Evolutionary conservation across 2,888 invertebrate species (phyloP).

Genomic region (Archips crataeganus): DNA sequence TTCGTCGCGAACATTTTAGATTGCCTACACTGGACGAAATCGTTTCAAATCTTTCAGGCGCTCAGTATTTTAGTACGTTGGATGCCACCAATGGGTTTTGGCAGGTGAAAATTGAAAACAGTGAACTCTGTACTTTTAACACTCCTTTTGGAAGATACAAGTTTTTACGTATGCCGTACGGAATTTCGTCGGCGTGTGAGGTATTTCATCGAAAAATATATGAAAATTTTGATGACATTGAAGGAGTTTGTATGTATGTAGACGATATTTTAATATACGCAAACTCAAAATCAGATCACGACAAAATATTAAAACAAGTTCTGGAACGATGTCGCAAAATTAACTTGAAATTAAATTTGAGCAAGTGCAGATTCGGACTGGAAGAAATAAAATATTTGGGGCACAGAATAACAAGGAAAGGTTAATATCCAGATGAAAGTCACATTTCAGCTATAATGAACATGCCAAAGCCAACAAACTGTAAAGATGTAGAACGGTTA

Average conservation of each 20-base stretch:
- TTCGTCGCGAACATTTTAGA: slow-evolving; percentile 42
- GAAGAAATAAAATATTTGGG: too few relatives aligned
- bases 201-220: too few relatives aligned
- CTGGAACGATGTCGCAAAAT: slow-evolving; percentile 29
- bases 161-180: too few relatives aligned
- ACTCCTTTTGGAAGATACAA: too few relatives aligned
- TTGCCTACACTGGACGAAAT: slow-evolving; percentile 43
- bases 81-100: slow-evolving; percentile 32
- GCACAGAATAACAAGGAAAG: too few relatives aligned
- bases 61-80: slow-evolving; percentile 25
- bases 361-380: slow-evolving; percentile 15
- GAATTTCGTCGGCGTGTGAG: too few relatives aligned
- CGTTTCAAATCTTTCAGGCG: slow-evolving; percentile 36
- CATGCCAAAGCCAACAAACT: too few relatives aligned
- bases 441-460: too few relatives aligned
- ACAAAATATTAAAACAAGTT: slow-evolving; percentile 13
- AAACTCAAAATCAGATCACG: slow-evolving; percentile 27
- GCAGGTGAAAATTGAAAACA: slow-evolving; percentile 31
- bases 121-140: too few relatives aligned
- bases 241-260: slow-evolving; percentile 23
- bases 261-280: slow-evolving; percentile 38
- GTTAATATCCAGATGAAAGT: too few relatives aligned
- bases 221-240: slow-evolving; percentile 29
- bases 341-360: slow-evolving; percentile 30
- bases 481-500: too few relatives aligned